Evolutionary conservation across 2,113 vertebrate genomes (phyloP), one percentile per base, ranked within the genome.

Genomic region (Nannospalax galili): DNA sequence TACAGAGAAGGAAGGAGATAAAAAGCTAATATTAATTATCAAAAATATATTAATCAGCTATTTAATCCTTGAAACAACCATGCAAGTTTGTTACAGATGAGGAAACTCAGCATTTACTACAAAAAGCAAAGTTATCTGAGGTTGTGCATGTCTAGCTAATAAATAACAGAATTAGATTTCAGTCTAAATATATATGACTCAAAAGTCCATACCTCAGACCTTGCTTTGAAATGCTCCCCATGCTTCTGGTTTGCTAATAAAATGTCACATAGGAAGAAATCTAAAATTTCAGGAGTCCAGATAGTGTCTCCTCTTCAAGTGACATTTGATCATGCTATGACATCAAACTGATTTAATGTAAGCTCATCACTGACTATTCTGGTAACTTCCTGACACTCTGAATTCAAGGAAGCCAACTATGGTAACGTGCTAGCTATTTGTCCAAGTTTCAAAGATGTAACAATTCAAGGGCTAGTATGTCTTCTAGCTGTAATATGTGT

Each of bases 161-260:
- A 91, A 97, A 72, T 96, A 94, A 96, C 89, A 81, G 84, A 94
- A 87, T 69, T 92, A n/a, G 81, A 94, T 97, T 88, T 58, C 84
- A 96, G 48, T 58, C 28, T 17, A 80, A 10, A 35, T 60, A 60
- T 96, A 70, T 84, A 92, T 88, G 89, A 93, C 22, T 95, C 86
- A 86, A 96, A 95, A 96, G 86, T 95, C 75, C 84, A 65, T 20
- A 10, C 42, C 74, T 89, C 42, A 92, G 5, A 93, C 7, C 12
- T 67, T 85, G 16, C 30, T 96, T 93, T 91, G 65, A 87, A 90
- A 69, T 35, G 69, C 35, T 28, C 24, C 35, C 26, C 32, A 56
- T 45, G 14, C 48, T 88, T 94, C 94, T 97, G 67, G 35, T 80
- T 85, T 88, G 75, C 64, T 85, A 90, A 92, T 52, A 75, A 95